phyloP scores from a whole-genome alignment of 2,888 invertebrate genomes.

The Drosophila kuntzei region DNA sequence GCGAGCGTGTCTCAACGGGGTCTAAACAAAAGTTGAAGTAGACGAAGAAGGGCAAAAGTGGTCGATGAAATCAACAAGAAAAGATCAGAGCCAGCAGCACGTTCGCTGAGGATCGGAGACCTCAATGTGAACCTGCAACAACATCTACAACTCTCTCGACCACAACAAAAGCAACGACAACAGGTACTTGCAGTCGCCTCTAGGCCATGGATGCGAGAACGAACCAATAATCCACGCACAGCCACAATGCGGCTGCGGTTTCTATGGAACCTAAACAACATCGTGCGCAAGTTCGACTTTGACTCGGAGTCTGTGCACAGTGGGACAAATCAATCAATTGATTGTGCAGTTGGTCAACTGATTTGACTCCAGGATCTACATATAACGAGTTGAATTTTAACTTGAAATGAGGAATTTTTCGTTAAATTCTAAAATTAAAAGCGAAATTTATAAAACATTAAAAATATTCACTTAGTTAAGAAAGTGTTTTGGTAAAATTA shows the following conservation, averaged over 20 bases:
- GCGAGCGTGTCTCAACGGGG: slow-evolving; percentile 39
- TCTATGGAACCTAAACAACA: slow-evolving; percentile 69
- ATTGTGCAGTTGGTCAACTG: not conserved
- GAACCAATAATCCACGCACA: slow-evolving; percentile 78
- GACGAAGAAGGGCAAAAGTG: slow-evolving; percentile 33
- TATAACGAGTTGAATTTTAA: no score
- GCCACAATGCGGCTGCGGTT: slow-evolving; percentile 70
- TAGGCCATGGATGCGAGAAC: slow-evolving; percentile 75
- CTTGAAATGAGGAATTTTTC: no score
- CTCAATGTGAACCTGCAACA: slow-evolving; percentile 59
- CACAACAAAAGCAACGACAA: slow-evolving; percentile 74
- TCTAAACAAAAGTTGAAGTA: slow-evolving; percentile 45
- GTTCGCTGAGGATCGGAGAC: slow-evolving; percentile 59
- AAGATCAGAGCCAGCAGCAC: slow-evolving; percentile 67
- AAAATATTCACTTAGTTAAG: no score
- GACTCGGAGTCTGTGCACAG: slow-evolving; percentile 31
- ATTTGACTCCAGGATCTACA: no score
- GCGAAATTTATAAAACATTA: no score
- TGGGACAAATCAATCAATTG: slow-evolving; percentile 5
- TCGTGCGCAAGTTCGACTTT: slow-evolving; percentile 42
- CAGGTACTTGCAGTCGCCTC: slow-evolving; percentile 76
- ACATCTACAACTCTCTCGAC: slow-evolving; percentile 59
- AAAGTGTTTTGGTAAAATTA: no score
- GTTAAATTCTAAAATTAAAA: no score
- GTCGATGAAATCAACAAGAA: slow-evolving; percentile 53